Conservation (phyloP, 2,888 invertebrate genomes). For the Tenthredo notha region DNA sequence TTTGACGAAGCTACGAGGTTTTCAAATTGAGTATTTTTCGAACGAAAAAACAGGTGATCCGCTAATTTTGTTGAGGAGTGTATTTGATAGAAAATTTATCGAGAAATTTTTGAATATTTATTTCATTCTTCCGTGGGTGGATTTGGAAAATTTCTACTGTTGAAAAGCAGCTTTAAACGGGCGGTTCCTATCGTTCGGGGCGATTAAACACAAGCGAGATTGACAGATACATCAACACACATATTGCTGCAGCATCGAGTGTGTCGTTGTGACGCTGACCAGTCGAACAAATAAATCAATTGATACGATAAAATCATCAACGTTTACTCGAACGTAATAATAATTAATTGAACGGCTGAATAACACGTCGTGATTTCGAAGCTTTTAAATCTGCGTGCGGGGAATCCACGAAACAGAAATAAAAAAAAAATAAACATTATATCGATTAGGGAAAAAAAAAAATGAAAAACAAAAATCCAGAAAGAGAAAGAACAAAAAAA, state of each 20-base stretch:
- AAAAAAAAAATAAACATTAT: background rate
- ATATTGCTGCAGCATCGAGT: background rate
- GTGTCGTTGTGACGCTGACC: slow-evolving; percentile 21
- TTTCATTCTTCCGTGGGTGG: background rate
- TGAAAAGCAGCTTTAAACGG: background rate
- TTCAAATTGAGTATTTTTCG: too few species aligned
- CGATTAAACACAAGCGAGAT: background rate
- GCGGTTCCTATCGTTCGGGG: background rate
- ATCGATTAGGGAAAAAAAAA: background rate
- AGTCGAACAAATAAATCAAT: slow-evolving; percentile 54
- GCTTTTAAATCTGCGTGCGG: too few species aligned
- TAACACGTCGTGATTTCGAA: background rate
- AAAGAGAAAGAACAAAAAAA: slow-evolving; percentile 18
- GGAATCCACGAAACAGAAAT: background rate
- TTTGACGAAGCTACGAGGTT: too few species aligned
- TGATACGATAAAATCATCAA: slow-evolving; percentile 48
- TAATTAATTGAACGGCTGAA: slow-evolving; percentile 30
- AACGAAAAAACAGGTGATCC: too few species aligned
- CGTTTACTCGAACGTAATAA: slow-evolving; percentile 49
- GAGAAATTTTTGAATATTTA: too few species aligned
- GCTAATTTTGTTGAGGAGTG: too few species aligned
- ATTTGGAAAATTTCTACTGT: background rate
- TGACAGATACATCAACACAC: background rate
- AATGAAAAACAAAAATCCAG: background rate
- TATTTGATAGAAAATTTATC: too few species aligned